phyloP scores from a whole-genome alignment of 1,140 invertebrate genomes.

The Panagrolaimus sp. region DNA sequence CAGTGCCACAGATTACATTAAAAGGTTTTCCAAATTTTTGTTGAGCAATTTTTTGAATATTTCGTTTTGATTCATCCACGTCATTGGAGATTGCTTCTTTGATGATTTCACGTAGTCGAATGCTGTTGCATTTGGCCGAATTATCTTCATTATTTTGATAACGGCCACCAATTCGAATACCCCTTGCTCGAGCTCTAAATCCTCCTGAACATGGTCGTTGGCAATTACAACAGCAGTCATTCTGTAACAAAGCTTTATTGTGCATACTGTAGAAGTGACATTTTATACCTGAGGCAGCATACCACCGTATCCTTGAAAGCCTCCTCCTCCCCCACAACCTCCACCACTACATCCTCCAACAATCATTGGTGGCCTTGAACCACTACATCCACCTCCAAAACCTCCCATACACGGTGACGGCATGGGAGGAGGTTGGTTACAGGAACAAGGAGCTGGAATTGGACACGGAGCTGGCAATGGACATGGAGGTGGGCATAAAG shows the following conservation, averaged over 20 bases:
- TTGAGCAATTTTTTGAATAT: conserved; percentile 22
- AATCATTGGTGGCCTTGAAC: conserved; percentile 8
- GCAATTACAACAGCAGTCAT: conserved; percentile 47
- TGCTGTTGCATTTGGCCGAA: conserved; percentile 19
- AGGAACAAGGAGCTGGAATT: conserved; percentile 10
- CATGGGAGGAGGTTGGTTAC: no score
- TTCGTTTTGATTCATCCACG: conserved; percentile 21
- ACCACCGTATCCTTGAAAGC: neutral
- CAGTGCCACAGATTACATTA: conserved; percentile 45
- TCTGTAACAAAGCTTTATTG: conserved; percentile 32
- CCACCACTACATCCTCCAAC: neutral
- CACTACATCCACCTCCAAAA: conserved; percentile 2
- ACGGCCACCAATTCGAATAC: neutral
- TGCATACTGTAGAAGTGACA: neutral
- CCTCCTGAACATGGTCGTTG: conserved; percentile 17
- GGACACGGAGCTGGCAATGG: conserved; percentile 18
- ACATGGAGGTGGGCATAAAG: conserved; percentile 21
- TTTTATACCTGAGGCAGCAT: conserved; percentile 12
- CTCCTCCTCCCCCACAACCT: conserved; percentile 17
- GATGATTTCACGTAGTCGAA: conserved; percentile 19
- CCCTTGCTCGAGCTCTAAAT: conserved; percentile 14
- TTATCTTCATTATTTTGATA: conserved; percentile 11
- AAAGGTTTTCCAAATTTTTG: conserved; percentile 26
- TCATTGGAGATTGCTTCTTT: neutral
- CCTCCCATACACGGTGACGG: conserved; percentile 8